Evolutionary conservation across 2,797 vertebrate genomes (phyloP).

Genomic region (Onychomys torridus): DNA sequence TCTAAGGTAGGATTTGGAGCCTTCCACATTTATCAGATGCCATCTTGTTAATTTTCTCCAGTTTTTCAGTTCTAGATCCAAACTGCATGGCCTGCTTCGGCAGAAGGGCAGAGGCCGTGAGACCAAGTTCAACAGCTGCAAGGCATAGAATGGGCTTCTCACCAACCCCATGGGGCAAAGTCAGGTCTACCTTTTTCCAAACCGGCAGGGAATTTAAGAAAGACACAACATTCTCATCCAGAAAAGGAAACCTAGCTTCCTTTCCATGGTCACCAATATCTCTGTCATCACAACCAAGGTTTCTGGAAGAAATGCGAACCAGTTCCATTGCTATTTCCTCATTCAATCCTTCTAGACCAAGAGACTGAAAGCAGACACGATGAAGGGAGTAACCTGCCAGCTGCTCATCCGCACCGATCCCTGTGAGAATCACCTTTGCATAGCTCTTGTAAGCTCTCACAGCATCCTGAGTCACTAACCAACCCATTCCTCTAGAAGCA

Average conservation of each 20-base stretch:
- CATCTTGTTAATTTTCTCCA: slow-evolving; percentile 93
- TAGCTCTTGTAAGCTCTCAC: slow-evolving; percentile 89
- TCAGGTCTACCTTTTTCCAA: slow-evolving; percentile 93
- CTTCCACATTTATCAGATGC: slow-evolving; percentile 94
- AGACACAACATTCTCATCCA: slow-evolving; percentile 96
- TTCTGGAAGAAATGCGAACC: slow-evolving; percentile 94
- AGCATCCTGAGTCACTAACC: slow-evolving; percentile 82
- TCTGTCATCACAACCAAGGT: slow-evolving; percentile 96
- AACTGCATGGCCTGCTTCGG: slow-evolving; percentile 98
- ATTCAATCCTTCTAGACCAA: slow-evolving; percentile 91
- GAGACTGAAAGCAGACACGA: slow-evolving; percentile 89
- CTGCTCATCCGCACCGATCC: slow-evolving; percentile 98
- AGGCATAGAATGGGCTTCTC: slow-evolving; percentile 96
- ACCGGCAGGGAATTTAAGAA: slow-evolving; percentile 93
- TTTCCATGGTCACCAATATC: slow-evolving; percentile 96
- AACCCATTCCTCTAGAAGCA: slow-evolving; percentile 93
- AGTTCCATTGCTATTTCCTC: slow-evolving; percentile 95
- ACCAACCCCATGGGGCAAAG: slow-evolving; percentile 93
- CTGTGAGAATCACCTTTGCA: slow-evolving; percentile 95
- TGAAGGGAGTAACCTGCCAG: slow-evolving; percentile 97
- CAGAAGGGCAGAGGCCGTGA: slow-evolving; percentile 89
- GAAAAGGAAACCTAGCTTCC: slow-evolving; percentile 97
- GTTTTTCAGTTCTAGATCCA: slow-evolving; percentile 96
- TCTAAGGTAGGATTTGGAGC: slow-evolving; percentile 84
- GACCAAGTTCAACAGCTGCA: slow-evolving; percentile 90